Percentiles rank a stretch among this genome's conserved stretches.
These are phyloP conservation scores for Pycnonotus jocosus DNA, from an alignment of 2,113 vertebrate species.

Conservation along the genomic window DNA sequence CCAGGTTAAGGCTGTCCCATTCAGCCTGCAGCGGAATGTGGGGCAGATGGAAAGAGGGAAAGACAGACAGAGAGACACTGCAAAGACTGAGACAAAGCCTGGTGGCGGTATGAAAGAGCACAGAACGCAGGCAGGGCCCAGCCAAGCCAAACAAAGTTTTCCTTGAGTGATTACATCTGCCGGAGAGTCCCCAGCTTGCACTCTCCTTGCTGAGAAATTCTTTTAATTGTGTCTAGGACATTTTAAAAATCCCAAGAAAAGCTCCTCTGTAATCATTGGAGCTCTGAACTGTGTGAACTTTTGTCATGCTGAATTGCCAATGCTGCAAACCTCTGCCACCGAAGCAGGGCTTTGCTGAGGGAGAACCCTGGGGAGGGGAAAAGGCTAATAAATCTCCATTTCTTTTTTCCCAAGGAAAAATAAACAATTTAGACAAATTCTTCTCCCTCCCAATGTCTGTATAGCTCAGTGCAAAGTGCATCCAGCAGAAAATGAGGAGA, in stretches of 20 bases:
- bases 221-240: constrained; percentile 29
- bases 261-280: background rate
- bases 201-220: constrained; percentile 31
- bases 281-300: constrained; percentile 36
- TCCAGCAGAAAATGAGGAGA: background rate
- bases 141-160: constrained; percentile 62
- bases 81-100: background rate
- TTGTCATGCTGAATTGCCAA: background rate
- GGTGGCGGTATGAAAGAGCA: background rate
- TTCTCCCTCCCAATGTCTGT: background rate
- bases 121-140: background rate
- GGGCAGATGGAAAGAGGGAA: background rate
- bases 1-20: background rate
- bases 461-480: background rate
- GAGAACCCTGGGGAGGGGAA: background rate
- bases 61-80: background rate
- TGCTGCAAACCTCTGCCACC: background rate
- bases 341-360: background rate
- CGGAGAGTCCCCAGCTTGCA: constrained; percentile 41
- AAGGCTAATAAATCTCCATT: background rate
- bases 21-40: background rate
- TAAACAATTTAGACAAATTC: background rate
- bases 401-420: background rate
- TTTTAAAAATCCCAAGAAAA: constrained; percentile 38
- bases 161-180: constrained; percentile 65